Base-by-base conservation (phyloP, 2,797 vertebrate genomes). In the Semaprochilodus insignis region DNA sequence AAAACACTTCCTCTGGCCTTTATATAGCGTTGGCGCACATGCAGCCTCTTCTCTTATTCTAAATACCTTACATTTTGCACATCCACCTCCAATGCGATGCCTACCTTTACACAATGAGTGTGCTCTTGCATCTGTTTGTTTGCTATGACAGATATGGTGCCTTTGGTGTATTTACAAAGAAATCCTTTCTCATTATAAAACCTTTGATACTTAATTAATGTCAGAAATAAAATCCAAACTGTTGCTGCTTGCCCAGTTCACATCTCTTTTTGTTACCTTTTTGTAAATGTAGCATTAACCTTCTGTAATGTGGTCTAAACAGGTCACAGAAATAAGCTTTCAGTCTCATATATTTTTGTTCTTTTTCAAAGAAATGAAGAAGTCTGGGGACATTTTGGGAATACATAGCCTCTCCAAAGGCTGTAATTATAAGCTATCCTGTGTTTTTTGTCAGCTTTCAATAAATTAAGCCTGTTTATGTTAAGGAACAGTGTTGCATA, bases 1-100 rank as follows among this genome's bases (percentile, higher is more conserved):
- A 25, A 44, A 48, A 54, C 34, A 75, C 54, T 89, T 84, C 88
- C 69, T 84, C 54, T 70, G 72, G 76, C 54, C 55, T 78, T 54
- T 74, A 73, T 81, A 59, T 80, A 84, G 76, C 25, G 74, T 72
- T 31, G 63, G 17, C 40, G 31, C 19, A 54, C n/a, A 19, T 40
- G 63, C 23, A n/a, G 21, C 59, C 44, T 15, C 17, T 10, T 48
- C 44, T 48, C 8, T 19, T 57, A 6, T 57, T 57, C 1, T 57
- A 57, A 48, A 7, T 48, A 2, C 52, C 17, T 57, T n/a, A 57
- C 19, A 21, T 57, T 57, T 21, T 19, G 21, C 6, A 19, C 19
- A 0, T 21, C 16, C 51, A 4, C n/a, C n/a, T n/a, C 14, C 16
- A 54, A 54, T 4, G 51, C 2, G 51, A 54, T 16, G 14, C 14